Conservation (phyloP, 2,888 invertebrate species). For the Epistrophella euchroma region DNA sequence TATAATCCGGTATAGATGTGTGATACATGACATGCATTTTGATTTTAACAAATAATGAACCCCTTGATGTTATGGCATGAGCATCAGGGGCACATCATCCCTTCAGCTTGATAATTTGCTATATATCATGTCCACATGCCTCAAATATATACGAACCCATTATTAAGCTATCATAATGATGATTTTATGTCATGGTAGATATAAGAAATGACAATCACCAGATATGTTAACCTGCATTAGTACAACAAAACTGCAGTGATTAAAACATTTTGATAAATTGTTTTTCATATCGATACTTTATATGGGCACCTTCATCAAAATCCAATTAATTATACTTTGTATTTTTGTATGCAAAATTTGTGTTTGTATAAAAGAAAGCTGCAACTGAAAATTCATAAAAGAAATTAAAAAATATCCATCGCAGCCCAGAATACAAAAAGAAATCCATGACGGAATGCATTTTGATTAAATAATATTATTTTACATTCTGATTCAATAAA, state of each 20-base stretch:
- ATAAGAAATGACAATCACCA: slow-evolving; percentile 1
- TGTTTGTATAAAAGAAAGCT: background rate
- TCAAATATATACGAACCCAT: slow-evolving; percentile 23
- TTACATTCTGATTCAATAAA: slow-evolving; percentile 38
- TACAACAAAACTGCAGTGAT: background rate
- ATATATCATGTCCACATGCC: slow-evolving; percentile 53
- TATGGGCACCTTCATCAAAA: slow-evolving; percentile 4
- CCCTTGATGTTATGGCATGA: slow-evolving; percentile 21
- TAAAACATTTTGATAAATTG: background rate
- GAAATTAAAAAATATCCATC: slow-evolving; percentile 1
- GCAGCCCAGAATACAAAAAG: too few relatives aligned
- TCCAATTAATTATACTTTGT: background rate
- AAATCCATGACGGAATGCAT: background rate
- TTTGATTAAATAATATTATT: slow-evolving; percentile 40
- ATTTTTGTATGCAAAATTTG: background rate
- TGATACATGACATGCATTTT: slow-evolving; percentile 53
- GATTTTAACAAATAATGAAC: slow-evolving; percentile 42
- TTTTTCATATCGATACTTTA: background rate
- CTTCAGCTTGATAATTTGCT: slow-evolving; percentile 42
- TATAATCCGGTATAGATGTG: slow-evolving; percentile 46
- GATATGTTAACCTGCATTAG: background rate
- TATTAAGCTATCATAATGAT: slow-evolving; percentile 50
- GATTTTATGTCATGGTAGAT: slow-evolving; percentile 19
- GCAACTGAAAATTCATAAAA: slow-evolving; percentile 8
- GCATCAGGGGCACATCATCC: slow-evolving; percentile 24